Conservation (phyloP, 2,888 invertebrate species). For the Campoletis raptor region DNA sequence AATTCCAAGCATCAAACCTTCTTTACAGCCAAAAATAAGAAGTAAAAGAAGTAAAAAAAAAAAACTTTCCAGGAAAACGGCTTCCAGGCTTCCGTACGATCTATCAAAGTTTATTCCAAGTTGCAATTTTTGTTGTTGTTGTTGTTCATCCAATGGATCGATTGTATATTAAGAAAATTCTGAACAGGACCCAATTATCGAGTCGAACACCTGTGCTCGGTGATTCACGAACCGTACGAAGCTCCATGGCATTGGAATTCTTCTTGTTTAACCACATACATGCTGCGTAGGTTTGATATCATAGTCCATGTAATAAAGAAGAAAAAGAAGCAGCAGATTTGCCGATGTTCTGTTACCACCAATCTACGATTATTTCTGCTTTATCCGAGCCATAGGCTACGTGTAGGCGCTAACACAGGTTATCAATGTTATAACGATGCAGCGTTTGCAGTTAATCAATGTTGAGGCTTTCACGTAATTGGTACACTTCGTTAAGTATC, state of each 20-base stretch:
- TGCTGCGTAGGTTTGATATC: constrained; percentile 21
- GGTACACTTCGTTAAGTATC: constrained; percentile 7
- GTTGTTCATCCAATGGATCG: neutral
- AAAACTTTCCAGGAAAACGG: constrained; percentile 8
- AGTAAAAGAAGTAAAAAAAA: neutral
- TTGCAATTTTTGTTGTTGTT: neutral
- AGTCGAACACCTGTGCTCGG: constrained; percentile 50
- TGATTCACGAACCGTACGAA: constrained; percentile 27
- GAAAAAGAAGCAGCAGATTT: neutral
- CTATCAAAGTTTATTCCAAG: neutral
- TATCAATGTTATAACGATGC: constrained; percentile 56
- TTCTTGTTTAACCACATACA: constrained; percentile 46
- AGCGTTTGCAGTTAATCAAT: constrained; percentile 60
- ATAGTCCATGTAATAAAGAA: constrained; percentile 15
- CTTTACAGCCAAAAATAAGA: neutral
- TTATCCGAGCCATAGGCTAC: constrained; percentile 13
- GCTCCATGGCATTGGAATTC: constrained; percentile 25
- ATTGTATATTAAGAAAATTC: constrained; percentile 8
- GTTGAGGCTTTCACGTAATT: constrained; percentile 47
- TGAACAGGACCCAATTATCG: constrained; percentile 43
- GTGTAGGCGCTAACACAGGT: constrained; percentile 43
- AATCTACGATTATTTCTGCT: constrained; percentile 46
- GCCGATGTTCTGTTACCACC: constrained; percentile 35
- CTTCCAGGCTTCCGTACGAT: constrained; percentile 4
- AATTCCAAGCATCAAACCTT: constrained; percentile 28